Evolutionary conservation across 1,140 invertebrate species (phyloP), one percentile per base, ranked within the genome.

Genomic region (Diorhabda carinulata): DNA sequence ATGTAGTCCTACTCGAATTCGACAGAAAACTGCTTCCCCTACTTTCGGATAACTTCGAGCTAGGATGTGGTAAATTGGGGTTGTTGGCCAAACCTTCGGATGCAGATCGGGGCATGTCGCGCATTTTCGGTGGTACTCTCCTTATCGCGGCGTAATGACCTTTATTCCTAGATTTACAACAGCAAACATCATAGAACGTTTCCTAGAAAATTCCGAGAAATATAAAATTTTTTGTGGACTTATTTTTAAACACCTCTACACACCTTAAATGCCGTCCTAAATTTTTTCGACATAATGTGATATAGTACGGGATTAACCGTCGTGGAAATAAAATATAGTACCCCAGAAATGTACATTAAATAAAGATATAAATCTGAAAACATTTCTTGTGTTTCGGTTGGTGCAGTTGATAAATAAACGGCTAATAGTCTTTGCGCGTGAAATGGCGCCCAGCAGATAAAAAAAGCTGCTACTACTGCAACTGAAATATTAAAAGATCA

Each of bases 361-460:
- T 86, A 84, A 6, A 82, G 84, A 77, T 90, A 90, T n/a, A 87
- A 81, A 2, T 81, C 82, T 43, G 85, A 75, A n/a, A 72, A 75
- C 47, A 63, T 74, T 25, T 73, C 57, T 67, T 80, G 78, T 3
- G 69, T 71, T 67, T 80, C 76, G n/a, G 61, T 62, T 3, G 76
- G 73, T 9, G 78, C 78, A 41, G 61, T 69, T n/a, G 74, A 61
- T 8, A 80, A 61, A 65, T 92, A 92, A 5, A 92, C 87, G 0
- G 90, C 90, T 41, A 92, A 84, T 4, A 95, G 81, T 6, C 93
- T 83, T 77, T 98, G 96, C 0, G 92, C 90, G 78, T 98, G 95
- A 81, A 97, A 97, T 3, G 96, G 95, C 0, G 94, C 93, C 94
- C 95, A 98, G 82, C 95, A 97, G 9, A 96, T 85, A 82, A 97